Evolutionary conservation across 2,113 vertebrate genomes (phyloP).

Genomic region (Laticauda laticaudata): DNA sequence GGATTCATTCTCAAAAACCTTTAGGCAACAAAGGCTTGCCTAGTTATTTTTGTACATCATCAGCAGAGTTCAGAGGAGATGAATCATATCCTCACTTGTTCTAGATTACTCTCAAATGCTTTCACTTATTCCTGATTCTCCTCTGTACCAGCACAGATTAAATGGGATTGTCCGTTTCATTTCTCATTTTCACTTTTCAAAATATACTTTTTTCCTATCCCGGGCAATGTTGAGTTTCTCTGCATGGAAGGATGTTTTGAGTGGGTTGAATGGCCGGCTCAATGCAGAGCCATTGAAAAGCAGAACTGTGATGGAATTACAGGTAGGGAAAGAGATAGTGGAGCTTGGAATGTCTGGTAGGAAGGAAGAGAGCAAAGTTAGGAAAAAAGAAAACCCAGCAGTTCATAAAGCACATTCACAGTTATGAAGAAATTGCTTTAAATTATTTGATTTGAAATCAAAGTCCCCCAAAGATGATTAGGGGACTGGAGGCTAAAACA

Average conservation of each 20-base stretch:
- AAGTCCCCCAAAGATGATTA: neutral
- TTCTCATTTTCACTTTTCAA: conserved; percentile 32
- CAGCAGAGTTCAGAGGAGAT: conserved; percentile 53
- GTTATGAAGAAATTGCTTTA: neutral
- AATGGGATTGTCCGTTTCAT: conserved; percentile 45
- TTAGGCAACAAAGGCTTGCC: conserved; percentile 44
- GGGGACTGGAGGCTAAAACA: no score
- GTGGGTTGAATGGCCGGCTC: neutral
- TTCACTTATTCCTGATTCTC: conserved; percentile 1
- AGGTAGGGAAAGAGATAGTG: no score
- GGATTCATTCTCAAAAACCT: conserved; percentile 62
- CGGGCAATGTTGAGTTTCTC: conserved; percentile 56
- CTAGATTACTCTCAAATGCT: conserved; percentile 13
- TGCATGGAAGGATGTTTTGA: conserved; percentile 2
- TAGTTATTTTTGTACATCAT: conserved; percentile 59
- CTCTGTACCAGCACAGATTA: conserved; percentile 17
- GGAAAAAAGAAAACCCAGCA: no score
- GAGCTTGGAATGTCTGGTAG: no score
- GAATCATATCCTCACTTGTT: conserved; percentile 58
- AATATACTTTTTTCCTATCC: conserved; percentile 43
- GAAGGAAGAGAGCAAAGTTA: no score
- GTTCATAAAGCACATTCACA: neutral
- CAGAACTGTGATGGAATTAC: conserved; percentile 7
- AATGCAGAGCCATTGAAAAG: conserved; percentile 10
- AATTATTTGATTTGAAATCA: neutral